phyloP scores from a whole-genome alignment of 2,888 invertebrate species.

The Chloromyia formosa region DNA sequence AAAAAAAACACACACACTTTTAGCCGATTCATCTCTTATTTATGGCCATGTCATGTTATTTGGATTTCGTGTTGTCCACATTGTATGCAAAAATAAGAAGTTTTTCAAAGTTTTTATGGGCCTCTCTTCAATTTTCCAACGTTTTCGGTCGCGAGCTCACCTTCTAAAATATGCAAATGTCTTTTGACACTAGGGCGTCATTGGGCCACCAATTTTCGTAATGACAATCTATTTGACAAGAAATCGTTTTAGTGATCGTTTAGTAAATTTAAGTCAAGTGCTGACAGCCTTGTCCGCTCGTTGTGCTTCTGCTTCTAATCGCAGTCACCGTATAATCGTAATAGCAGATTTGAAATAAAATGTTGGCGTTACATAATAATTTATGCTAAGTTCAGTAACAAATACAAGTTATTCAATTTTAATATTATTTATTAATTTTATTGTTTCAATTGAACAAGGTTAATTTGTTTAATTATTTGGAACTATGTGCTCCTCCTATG shows the following conservation, averaged over 20 bases:
- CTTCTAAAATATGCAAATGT: conserved; percentile 48
- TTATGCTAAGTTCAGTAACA: no score
- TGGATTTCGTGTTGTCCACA: conserved; percentile 16
- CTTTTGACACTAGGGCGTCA: conserved; percentile 46
- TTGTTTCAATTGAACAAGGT: no score
- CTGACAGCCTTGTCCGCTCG: conserved; percentile 1
- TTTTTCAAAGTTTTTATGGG: no score
- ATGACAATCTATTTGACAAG: conserved; percentile 42
- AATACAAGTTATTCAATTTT: no score
- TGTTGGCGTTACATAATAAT: no score
- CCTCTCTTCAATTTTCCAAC: conserved; percentile 41
- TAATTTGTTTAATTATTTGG: no score
- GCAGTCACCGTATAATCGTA: not conserved
- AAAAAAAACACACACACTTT: not conserved
- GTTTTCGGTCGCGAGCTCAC: conserved; percentile 29
- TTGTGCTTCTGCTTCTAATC: conserved; percentile 1
- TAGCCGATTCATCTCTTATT: not conserved
- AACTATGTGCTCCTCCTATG: no score
- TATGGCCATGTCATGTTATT: not conserved
- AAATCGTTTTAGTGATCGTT: conserved; percentile 20
- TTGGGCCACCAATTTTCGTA: conserved; percentile 45
- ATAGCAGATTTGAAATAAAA: no score
- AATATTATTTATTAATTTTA: no score
- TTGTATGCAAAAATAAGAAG: no score
- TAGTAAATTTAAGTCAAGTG: conserved; percentile 27